Evolutionary conservation across 2,797 vertebrate genomes (phyloP).

Genomic region (Labroides dimidiatus): DNA sequence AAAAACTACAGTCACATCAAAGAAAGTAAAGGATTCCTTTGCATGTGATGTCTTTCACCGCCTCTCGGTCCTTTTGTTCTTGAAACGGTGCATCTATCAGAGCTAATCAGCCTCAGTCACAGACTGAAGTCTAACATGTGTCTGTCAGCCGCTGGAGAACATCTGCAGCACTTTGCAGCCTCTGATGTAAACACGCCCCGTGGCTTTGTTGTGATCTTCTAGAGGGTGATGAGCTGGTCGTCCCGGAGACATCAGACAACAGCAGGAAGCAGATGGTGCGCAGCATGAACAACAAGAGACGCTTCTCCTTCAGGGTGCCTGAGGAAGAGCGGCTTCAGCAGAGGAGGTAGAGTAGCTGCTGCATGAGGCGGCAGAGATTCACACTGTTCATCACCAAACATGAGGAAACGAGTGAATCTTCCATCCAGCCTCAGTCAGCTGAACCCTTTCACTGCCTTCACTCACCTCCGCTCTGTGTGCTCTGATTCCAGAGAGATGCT

Average conservation of each 20-base stretch:
- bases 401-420: too few species aligned
- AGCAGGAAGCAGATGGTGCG: slow-evolving; percentile 99
- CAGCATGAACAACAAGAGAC: slow-evolving; percentile 96
- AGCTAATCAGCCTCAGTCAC: background rate
- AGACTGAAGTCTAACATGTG: background rate
- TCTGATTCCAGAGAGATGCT: slow-evolving; percentile 93
- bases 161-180: slow-evolving; percentile 14
- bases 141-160: background rate
- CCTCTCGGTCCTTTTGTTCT: too few species aligned
- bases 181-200: slow-evolving; percentile 12
- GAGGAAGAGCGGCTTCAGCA: slow-evolving; percentile 97
- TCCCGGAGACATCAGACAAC: slow-evolving; percentile 97
- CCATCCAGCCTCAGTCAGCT: background rate
- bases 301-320: slow-evolving; percentile 96
- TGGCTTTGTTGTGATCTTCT: slow-evolving; percentile 51
- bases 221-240: slow-evolving; percentile 98
- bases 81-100: background rate
- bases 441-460: background rate
- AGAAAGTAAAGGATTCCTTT: too few species aligned
- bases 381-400: background rate
- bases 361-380: background rate
- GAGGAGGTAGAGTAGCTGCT: slow-evolving; percentile 85
- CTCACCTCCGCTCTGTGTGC: background rate
- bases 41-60: too few species aligned
- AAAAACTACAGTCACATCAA: background rate